These are phyloP conservation scores for Lemur catta DNA, from an alignment of 2,797 vertebrate genomes.

Conservation along the genomic window DNA sequence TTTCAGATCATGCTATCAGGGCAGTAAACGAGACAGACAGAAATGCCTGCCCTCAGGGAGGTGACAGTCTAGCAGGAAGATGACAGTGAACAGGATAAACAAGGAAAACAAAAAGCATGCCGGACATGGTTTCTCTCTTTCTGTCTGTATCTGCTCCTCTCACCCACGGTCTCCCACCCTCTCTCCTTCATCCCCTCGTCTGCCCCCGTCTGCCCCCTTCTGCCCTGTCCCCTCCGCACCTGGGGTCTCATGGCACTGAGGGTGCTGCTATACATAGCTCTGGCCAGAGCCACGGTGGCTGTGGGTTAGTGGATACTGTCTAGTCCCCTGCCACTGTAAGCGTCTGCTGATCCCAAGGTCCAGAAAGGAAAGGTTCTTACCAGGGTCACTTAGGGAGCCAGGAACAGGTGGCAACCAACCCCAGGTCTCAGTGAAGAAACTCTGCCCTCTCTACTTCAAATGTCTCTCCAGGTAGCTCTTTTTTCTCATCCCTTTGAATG, in stretches of 20 bases:
- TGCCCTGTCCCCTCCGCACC: not conserved
- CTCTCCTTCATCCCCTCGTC: not conserved
- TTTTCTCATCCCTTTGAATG: not conserved
- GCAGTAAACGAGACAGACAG: not conserved
- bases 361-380: not conserved
- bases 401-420: not conserved
- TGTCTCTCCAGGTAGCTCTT: not conserved
- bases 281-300: not conserved
- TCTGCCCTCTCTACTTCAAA: fast-evolving
- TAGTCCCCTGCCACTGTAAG: not conserved
- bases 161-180: not conserved
- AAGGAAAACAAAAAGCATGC: not conserved
- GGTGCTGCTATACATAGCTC: not conserved
- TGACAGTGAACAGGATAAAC: not conserved
- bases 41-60: not conserved
- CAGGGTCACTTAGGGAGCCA: not conserved
- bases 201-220: no score
- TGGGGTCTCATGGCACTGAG: not conserved
- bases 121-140: not conserved
- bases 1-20: not conserved
- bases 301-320: not conserved
- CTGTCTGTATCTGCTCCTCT: not conserved
- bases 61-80: not conserved
- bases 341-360: not conserved
- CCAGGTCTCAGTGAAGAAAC: not conserved